These are phyloP conservation scores for Megaceryle torquata DNA, from an alignment of 2,113 vertebrate genomes.

Conservation along the genomic window DNA sequence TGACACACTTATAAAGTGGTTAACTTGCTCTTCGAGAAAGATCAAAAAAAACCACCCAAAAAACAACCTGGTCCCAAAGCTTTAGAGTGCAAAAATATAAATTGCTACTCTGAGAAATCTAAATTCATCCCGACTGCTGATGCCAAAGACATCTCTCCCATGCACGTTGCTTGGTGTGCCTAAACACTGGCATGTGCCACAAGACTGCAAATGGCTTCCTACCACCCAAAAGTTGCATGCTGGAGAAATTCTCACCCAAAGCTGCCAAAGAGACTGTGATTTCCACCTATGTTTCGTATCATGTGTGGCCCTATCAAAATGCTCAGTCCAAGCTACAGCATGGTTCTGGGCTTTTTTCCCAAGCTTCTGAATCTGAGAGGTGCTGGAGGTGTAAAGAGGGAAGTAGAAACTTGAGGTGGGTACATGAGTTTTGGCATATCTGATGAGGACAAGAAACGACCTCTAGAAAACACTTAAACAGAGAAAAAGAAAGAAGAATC, in stretches of 20 bases:
- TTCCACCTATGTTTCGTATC: neutral
- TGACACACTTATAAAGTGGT: neutral
- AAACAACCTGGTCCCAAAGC: neutral
- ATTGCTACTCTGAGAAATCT: neutral
- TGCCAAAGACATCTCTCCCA: neutral
- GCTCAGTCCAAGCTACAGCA: neutral
- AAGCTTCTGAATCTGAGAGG: neutral
- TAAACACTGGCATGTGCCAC: neutral
- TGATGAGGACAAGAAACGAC: neutral
- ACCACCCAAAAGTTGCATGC: fast-evolving
- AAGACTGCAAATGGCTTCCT: neutral
- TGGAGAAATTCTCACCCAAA: neutral
- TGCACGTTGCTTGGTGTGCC: neutral
- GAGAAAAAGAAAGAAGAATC: neutral
- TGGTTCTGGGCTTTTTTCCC: neutral
- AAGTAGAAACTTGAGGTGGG: neutral
- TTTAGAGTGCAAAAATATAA: neutral
- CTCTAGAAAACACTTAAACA: neutral
- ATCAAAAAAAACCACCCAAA: neutral
- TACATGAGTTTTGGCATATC: neutral
- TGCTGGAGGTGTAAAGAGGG: neutral
- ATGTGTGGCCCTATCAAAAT: neutral
- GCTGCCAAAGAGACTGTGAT: neutral
- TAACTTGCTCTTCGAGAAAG: neutral
- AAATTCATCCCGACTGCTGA: neutral